These are phyloP conservation scores for Myotis planiceps DNA, from an alignment of 2,797 vertebrate genomes.

Conservation along the genomic window DNA sequence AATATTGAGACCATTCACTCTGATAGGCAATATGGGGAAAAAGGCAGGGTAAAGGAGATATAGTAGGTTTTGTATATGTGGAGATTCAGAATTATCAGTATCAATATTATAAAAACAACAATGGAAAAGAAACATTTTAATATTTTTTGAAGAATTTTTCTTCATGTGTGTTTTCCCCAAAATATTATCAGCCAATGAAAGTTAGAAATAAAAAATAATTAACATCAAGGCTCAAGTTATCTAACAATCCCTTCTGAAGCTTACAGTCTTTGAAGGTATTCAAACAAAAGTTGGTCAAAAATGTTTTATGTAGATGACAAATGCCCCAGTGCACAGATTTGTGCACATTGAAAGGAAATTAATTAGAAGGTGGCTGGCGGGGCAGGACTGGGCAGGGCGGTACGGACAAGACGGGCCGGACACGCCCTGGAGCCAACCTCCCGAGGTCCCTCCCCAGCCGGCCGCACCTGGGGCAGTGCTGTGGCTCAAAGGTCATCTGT, in stretches of 20 bases:
- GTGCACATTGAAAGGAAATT: too few species aligned
- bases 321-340: too few species aligned
- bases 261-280: background rate
- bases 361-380: too few species aligned
- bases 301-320: constrained; percentile 17
- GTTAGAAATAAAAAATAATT: constrained; percentile 30
- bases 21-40: background rate
- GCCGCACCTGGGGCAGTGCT: too few species aligned
- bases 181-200: background rate
- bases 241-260: background rate
- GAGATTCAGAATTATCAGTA: background rate
- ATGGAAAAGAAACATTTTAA: constrained; percentile 14
- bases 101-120: background rate
- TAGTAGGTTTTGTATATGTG: background rate
- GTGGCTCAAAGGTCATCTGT: too few species aligned
- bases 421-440: too few species aligned
- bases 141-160: constrained; percentile 9
- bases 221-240: background rate
- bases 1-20: background rate
- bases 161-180: background rate
- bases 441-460: too few species aligned
- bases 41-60: background rate
- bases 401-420: too few species aligned
- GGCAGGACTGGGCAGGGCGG: too few species aligned
- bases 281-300: constrained; percentile 9